phyloP scores from a whole-genome alignment of 2,113 vertebrate species.

The Phodopus roborovskii region DNA sequence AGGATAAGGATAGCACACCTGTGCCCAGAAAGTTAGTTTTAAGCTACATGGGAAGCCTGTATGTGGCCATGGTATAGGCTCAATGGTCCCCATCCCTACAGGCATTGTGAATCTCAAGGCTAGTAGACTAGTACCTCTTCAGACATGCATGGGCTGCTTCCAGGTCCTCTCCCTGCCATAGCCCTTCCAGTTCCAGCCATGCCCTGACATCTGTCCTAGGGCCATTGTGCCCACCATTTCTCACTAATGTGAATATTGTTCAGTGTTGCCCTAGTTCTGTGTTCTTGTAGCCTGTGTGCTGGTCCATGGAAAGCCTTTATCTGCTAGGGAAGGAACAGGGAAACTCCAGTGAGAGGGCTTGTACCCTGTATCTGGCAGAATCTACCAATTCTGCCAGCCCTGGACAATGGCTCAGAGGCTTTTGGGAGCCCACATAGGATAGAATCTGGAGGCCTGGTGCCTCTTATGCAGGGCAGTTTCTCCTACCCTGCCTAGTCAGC shows the following conservation, averaged over 20 bases:
- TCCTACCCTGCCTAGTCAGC: neutral
- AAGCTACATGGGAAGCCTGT: neutral
- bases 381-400: neutral
- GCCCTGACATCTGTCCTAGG: neutral
- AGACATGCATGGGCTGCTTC: neutral
- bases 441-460: neutral
- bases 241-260: constrained; percentile 30
- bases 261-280: neutral
- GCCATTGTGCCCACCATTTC: neutral
- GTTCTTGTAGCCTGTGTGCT: neutral
- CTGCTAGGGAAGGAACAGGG: neutral
- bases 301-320: neutral
- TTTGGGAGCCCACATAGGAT: neutral
- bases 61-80: neutral
- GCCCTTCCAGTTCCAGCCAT: neutral
- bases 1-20: neutral
- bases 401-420: neutral
- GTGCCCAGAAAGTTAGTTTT: neutral
- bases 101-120: neutral
- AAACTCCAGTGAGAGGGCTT: neutral
- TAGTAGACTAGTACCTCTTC: neutral
- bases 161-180: neutral
- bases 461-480: neutral
- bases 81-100: neutral
- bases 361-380: neutral